Conservation (phyloP, 2,797 vertebrate genomes). For the Phrynocephalus vlangalii region DNA sequence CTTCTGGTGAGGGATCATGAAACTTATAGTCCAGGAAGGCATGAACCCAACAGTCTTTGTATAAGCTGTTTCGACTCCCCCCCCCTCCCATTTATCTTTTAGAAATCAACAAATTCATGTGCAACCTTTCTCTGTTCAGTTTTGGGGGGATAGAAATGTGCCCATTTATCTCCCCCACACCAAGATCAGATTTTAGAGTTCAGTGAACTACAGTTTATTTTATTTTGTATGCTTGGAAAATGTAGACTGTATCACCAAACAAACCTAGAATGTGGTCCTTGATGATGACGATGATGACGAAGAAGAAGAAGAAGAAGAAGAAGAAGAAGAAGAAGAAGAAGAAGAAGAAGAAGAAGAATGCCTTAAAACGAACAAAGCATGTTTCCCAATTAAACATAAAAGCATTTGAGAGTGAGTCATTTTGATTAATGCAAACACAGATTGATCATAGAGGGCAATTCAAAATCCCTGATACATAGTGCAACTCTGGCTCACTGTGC, state of each 20-base stretch:
- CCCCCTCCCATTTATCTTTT: too few relatives aligned
- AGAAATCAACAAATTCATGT: too few relatives aligned
- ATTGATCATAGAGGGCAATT: slow-evolving; percentile 1
- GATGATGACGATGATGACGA: neutral
- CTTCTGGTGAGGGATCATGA: too few relatives aligned
- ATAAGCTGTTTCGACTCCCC: too few relatives aligned
- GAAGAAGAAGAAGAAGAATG: too few relatives aligned
- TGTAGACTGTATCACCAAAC: neutral
- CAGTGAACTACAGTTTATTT: neutral
- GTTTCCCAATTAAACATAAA: slow-evolving; percentile 39
- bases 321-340: neutral
- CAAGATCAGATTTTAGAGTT: neutral
- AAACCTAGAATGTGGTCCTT: neutral
- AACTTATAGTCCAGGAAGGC: too few relatives aligned
- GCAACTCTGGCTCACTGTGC: neutral
- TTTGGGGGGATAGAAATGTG: neutral
- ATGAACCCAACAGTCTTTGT: too few relatives aligned
- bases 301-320: too few relatives aligned
- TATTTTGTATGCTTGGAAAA: neutral
- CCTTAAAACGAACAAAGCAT: slow-evolving; percentile 25
- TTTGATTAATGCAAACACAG: neutral
- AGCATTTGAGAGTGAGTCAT: slow-evolving; percentile 3
- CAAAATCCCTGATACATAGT: neutral
- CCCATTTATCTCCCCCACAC: neutral
- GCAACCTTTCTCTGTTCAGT: neutral